These are phyloP conservation scores for Pogonomyrmex californicus DNA, from an alignment of 1,140 invertebrate species.

Conservation along the genomic window DNA sequence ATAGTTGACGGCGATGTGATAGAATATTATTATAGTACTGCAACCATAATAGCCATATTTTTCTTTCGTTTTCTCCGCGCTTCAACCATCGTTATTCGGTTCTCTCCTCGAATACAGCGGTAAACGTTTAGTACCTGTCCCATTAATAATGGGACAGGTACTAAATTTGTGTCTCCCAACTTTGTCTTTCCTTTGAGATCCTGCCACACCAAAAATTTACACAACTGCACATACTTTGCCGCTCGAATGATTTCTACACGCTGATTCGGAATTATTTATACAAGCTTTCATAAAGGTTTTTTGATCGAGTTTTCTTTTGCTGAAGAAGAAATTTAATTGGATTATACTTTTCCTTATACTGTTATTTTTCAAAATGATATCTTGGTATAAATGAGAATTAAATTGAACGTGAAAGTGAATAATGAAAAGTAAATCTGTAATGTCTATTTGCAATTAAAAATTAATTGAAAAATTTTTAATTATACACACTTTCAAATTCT, in stretches of 20 bases:
- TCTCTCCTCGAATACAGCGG: not conserved
- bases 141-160: conserved; percentile 73
- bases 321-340: not conserved
- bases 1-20: conserved; percentile 13
- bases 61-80: conserved; percentile 44
- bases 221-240: conserved; percentile 21
- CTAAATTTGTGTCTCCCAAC: conserved; percentile 28
- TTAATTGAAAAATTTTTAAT: not conserved
- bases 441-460: not conserved
- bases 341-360: not conserved
- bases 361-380: not conserved
- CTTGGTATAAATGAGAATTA: not conserved
- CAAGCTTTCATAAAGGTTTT: not conserved
- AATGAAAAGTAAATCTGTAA: not conserved
- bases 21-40: conserved; percentile 61
- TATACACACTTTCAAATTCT: not conserved
- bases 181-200: not conserved
- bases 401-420: not conserved
- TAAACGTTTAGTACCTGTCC: conserved; percentile 51
- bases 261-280: not conserved
- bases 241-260: not conserved
- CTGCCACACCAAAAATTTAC: conserved; percentile 30
- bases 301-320: not conserved
- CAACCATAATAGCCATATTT: conserved; percentile 66
- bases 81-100: not conserved